Percentiles rank a stretch among this genome's conserved stretches.
Evolutionary conservation across 2,888 invertebrate genomes (phyloP).

Genomic region (Epistrophe grossulariae): DNA sequence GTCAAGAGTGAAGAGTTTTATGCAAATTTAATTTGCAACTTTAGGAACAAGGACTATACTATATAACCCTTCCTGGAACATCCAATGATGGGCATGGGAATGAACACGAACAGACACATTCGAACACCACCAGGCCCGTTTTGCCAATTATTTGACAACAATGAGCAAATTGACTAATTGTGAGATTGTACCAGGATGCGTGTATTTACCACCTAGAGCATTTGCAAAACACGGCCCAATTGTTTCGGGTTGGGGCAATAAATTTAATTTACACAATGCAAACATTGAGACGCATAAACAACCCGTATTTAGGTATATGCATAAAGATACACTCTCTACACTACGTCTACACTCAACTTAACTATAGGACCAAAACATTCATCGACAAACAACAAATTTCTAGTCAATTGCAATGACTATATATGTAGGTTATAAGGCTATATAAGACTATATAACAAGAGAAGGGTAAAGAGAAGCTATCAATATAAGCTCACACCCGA

Average conservation of each 20-base stretch:
- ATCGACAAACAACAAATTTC: conserved; percentile 27
- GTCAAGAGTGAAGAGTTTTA: conserved; percentile 59
- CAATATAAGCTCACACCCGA: conserved; percentile 5
- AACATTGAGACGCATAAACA: conserved; percentile 45
- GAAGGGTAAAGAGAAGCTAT: too few species aligned
- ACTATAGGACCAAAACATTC: conserved; percentile 28
- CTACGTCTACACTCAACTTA: not conserved
- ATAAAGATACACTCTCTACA: not conserved
- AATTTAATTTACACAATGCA: conserved; percentile 67
- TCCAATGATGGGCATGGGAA: not conserved
- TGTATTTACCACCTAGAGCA: conserved; percentile 49
- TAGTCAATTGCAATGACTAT: not conserved
- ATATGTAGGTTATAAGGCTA: too few species aligned
- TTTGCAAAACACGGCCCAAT: conserved; percentile 49
- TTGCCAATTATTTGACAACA: conserved; percentile 69
- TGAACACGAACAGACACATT: not conserved
- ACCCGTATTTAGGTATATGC: not conserved
- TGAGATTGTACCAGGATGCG: conserved; percentile 53
- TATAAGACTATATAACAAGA: too few species aligned
- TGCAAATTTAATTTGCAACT: conserved; percentile 58
- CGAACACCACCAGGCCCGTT: conserved; percentile 25
- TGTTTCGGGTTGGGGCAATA: conserved; percentile 42
- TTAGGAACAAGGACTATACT: not conserved
- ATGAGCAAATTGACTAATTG: conserved; percentile 72
- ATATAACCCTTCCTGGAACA: not conserved